These are phyloP conservation scores for Macrotus californicus DNA, from an alignment of 2,113 vertebrate species.

Conservation along the genomic window DNA sequence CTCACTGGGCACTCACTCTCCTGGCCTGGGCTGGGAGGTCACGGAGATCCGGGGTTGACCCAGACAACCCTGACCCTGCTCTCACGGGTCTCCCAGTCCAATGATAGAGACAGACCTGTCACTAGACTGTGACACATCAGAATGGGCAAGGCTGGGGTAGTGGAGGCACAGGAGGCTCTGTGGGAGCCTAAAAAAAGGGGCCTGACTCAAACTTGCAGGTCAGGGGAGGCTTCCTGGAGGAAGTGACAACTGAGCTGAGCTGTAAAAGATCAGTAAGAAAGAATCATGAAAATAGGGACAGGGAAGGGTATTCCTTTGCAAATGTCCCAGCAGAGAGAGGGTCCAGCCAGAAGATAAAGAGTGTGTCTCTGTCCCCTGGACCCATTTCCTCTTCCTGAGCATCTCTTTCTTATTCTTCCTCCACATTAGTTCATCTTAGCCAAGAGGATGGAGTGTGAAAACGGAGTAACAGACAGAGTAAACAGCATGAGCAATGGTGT, in stretches of 20 bases:
- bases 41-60: background rate
- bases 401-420: background rate
- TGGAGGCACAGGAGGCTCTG: too few species aligned
- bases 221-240: background rate
- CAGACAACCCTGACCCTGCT: too few species aligned
- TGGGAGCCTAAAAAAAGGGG: background rate
- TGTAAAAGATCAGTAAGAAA: background rate
- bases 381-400: conserved; percentile 75
- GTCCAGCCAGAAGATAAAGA: background rate
- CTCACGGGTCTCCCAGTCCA: background rate
- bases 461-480: background rate
- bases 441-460: background rate
- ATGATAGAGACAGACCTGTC: background rate
- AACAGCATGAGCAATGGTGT: background rate
- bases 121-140: background rate
- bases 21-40: conserved; percentile 43
- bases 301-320: conserved; percentile 21
- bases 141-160: background rate
- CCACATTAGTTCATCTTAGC: background rate
- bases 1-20: background rate
- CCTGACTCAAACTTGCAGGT: background rate
- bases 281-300: conserved; percentile 48
- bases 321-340: background rate
- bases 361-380: background rate
- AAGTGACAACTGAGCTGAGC: background rate